phyloP scores from a whole-genome alignment of 35 echinoderm and acorn worm species.

The Anneissia japonica region DNA sequence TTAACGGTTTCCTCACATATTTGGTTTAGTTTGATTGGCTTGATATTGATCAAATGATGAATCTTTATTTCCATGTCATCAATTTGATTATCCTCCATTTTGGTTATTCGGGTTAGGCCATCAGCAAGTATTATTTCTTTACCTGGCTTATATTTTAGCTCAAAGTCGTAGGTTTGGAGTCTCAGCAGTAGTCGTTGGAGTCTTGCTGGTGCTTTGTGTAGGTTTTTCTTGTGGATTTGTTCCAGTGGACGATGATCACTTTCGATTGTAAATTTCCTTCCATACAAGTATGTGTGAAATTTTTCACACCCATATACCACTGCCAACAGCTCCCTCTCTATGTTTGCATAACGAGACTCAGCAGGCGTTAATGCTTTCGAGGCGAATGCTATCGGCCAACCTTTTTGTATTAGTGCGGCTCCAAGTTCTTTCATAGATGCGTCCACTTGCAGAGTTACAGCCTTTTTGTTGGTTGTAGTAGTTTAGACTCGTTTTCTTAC shows the following conservation, averaged over 20 bases:
- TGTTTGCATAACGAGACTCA: constrained; percentile 44
- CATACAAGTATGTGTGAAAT: constrained; percentile 60
- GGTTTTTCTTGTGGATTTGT: constrained; percentile 18
- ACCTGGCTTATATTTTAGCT: constrained; percentile 41
- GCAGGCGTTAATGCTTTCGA: constrained; percentile 34
- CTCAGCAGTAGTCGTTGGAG: constrained; percentile 17
- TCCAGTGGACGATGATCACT: constrained; percentile 7
- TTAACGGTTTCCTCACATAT: too few relatives aligned
- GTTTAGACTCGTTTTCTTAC: background rate
- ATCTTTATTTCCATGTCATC: too few relatives aligned
- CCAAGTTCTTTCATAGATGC: constrained; percentile 8
- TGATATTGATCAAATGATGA: too few relatives aligned
- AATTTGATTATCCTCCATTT: too few relatives aligned
- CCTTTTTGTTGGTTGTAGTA: constrained; percentile 40
- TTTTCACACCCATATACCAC: constrained; percentile 50
- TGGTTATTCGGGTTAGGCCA: too few relatives aligned
- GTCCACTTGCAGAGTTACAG: constrained; percentile 25
- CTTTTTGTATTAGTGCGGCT: constrained; percentile 31
- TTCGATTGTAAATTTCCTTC: constrained; percentile 22
- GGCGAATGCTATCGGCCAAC: constrained; percentile 37
- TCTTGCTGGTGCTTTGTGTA: background rate
- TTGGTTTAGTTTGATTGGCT: too few relatives aligned
- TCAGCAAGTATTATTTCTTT: constrained; percentile 20
- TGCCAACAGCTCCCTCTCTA: constrained; percentile 47
- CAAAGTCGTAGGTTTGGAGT: constrained; percentile 39